These are phyloP conservation scores for Agriotes lineatus DNA, from an alignment of 2,888 invertebrate genomes.

Conservation along the genomic window DNA sequence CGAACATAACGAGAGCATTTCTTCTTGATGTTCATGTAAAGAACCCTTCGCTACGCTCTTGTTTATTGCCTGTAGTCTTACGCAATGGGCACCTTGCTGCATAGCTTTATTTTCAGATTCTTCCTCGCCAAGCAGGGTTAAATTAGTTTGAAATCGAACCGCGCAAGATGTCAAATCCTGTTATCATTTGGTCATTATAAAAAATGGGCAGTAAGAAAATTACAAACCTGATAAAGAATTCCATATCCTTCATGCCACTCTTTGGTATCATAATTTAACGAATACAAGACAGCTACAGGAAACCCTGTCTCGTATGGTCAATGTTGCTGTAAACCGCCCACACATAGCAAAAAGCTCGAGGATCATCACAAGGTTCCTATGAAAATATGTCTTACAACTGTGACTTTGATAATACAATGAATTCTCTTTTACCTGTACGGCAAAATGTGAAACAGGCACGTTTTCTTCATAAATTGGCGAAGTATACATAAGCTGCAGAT, in stretches of 20 bases:
- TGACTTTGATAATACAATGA: constrained; percentile 12
- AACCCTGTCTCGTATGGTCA: constrained; percentile 69
- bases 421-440: constrained; percentile 68
- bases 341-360: constrained; percentile 88
- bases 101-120: constrained; percentile 26
- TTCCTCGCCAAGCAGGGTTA: constrained; percentile 57
- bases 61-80: constrained; percentile 57
- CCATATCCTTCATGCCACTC: constrained; percentile 72
- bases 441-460: constrained; percentile 73
- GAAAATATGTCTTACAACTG: constrained; percentile 25
- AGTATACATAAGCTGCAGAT: constrained; percentile 69
- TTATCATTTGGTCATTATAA: no score
- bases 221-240: constrained; percentile 73
- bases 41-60: constrained; percentile 53
- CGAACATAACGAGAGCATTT: constrained; percentile 70
- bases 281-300: constrained; percentile 80
- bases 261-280: constrained; percentile 80
- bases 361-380: constrained; percentile 92
- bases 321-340: constrained; percentile 78
- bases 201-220: no score
- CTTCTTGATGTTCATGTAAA: constrained; percentile 61
- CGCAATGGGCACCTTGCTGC: constrained; percentile 56
- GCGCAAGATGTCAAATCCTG: constrained; percentile 73
- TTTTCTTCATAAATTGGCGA: constrained; percentile 73
- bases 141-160: constrained; percentile 72